These are phyloP conservation scores for Tichodroma muraria DNA, from an alignment of 2,113 vertebrate species.

Conservation along the genomic window DNA sequence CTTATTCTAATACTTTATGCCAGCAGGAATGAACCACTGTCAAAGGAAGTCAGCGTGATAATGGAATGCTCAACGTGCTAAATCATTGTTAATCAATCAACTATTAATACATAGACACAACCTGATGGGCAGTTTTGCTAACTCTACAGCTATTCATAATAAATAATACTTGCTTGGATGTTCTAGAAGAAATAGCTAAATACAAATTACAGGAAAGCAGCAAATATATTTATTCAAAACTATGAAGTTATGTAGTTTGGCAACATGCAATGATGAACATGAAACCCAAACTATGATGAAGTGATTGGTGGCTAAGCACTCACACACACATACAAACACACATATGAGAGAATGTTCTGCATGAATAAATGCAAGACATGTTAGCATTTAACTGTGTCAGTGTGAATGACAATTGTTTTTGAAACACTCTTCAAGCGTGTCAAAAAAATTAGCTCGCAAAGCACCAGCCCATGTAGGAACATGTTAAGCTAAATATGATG, in stretches of 20 bases:
- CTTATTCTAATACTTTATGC: conserved; percentile 72
- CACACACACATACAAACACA: conserved; percentile 61
- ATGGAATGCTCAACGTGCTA: conserved; percentile 75
- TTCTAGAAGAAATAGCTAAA: conserved; percentile 39
- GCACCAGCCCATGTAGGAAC: conserved; percentile 71
- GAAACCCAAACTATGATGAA: conserved; percentile 60
- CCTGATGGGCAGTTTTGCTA: conserved; percentile 45
- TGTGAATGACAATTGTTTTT: conserved; percentile 5
- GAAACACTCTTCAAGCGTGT: conserved; percentile 48
- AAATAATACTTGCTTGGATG: conserved; percentile 55
- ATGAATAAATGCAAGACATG: conserved; percentile 46
- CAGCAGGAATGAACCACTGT: conserved; percentile 71
- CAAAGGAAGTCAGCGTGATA: conserved; percentile 72
- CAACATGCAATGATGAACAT: conserved; percentile 71
- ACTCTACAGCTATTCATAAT: conserved; percentile 52
- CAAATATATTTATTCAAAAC: conserved; percentile 63
- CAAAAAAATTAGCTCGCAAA: conserved; percentile 56
- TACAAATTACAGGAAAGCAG: conserved; percentile 40
- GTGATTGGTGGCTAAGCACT: conserved; percentile 45
- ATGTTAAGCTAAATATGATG: conserved; percentile 70
- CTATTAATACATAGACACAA: conserved; percentile 54
- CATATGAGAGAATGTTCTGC: conserved; percentile 1
- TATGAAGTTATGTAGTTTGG: conserved; percentile 44
- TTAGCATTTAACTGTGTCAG: conserved; percentile 60
- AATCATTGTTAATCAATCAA: conserved; percentile 60